phyloP scores from a whole-genome alignment of 1,140 invertebrate genomes.

The Philopotamus ludificatus region DNA sequence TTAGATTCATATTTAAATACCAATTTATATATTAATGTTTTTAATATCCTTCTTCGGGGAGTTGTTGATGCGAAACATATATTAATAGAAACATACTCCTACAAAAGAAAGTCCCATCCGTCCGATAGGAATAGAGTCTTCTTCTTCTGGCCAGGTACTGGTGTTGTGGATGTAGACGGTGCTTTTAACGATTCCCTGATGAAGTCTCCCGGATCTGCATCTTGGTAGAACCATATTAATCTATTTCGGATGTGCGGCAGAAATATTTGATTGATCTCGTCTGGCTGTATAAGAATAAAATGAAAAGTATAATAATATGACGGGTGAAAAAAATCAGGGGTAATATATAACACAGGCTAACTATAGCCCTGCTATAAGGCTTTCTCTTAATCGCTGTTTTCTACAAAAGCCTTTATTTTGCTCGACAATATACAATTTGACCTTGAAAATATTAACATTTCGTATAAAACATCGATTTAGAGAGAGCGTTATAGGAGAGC shows the following conservation, averaged over 20 bases:
- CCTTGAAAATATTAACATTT: too few relatives aligned
- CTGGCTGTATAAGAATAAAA: too few relatives aligned
- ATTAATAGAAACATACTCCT: constrained; percentile 83
- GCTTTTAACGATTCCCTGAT: constrained; percentile 34
- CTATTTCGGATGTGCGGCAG: constrained; percentile 82
- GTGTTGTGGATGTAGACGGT: neutral
- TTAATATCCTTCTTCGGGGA: constrained; percentile 89
- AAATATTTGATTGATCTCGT: constrained; percentile 87
- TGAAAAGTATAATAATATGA: too few relatives aligned
- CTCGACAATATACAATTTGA: too few relatives aligned
- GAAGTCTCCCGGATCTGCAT: constrained; percentile 69
- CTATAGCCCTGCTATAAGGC: too few relatives aligned
- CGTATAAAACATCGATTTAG: too few relatives aligned
- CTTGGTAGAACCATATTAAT: constrained; percentile 90
- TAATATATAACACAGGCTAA: too few relatives aligned
- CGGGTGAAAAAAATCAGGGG: too few relatives aligned
- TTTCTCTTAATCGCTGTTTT: too few relatives aligned
- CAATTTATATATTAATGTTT: constrained; percentile 62
- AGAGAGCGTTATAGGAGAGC: too few relatives aligned
- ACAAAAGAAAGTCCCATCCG: constrained; percentile 77
- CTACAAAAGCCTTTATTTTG: too few relatives aligned
- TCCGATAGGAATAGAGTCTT: constrained; percentile 88
- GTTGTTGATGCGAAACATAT: constrained; percentile 83
- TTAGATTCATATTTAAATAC: neutral
- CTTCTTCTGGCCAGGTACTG: constrained; percentile 52